Conservation (phyloP, 2,797 vertebrate genomes). For the Sphenopsis melanotis region DNA sequence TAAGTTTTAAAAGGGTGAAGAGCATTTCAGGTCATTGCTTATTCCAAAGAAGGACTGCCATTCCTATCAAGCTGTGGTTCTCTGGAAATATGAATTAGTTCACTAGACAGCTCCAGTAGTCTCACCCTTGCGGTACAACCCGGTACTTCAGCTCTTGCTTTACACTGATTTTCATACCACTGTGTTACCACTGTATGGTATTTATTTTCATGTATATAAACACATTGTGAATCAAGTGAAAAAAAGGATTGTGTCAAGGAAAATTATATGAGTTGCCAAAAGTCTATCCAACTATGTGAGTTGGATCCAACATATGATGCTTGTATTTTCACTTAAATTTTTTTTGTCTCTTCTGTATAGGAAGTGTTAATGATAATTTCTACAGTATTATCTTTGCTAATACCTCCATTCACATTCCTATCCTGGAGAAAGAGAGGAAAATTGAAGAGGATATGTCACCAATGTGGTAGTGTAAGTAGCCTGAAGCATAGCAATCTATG, state of each 20-base stretch:
- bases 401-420: background rate
- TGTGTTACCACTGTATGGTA: background rate
- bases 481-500: background rate
- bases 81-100: background rate
- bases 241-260: background rate
- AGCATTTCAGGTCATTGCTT: background rate
- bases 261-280: background rate
- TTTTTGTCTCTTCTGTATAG: background rate
- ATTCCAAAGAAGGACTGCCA: background rate
- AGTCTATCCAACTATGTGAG: background rate
- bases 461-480: background rate
- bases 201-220: background rate
- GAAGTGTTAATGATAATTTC: background rate
- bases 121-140: background rate
- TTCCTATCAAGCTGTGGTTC: background rate
- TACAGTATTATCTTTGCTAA: background rate
- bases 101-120: background rate
- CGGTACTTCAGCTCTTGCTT: background rate
- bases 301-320: background rate
- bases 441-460: background rate
- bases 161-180: background rate
- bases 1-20: slow-evolving; percentile 11
- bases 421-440: background rate
- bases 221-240: background rate
- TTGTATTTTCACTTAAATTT: background rate